Base-by-base conservation (phyloP, 1,140 invertebrate genomes). In the Brachionus angularis region DNA sequence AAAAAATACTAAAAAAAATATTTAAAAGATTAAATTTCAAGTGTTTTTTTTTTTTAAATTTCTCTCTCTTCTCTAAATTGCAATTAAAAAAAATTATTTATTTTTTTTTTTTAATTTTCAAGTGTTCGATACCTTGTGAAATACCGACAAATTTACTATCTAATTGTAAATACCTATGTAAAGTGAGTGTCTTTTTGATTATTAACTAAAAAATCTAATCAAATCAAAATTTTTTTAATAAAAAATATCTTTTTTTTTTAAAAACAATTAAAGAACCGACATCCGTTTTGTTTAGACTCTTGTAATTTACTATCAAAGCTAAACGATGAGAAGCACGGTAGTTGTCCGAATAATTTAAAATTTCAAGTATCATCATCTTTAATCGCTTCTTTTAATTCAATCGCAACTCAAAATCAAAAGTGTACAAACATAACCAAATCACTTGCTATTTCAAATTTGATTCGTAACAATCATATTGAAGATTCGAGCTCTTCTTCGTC, bases 121-220 rank as follows among this genome's bases (percentile, higher is more conserved):
- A 55, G 52, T 58, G 53, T 39, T 39, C 53, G 3, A 14, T 39
- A 21, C 53, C 53, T 21, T 58, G 53, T 39, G 53, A 58, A 14
- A 36, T 58, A 29, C 53, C 53, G 3, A 58, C 53, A 12, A 58
- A 23, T 23, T 58, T 58, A 39, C 10, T 58, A 21, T 58, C 53
- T 23, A 58, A 58, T 21, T 58, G 53, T 36, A 58, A 58, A 58
- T 23, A 25, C 3, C n/a, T 58, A 0, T 58, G 53, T 27, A 58
- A 58, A 39, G 52, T 55, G 23, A 55, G 52, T 34, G 39, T 42
- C 39, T 42, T 42, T 10, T 16, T 42, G 10, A 42, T 42, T 16
- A 42, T 10, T 42, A 10, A 10, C 39, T 42, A 10, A 10, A 42
- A 10, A 10, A 16, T 10, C 39, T 16, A 42, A 16, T 10, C 39